phyloP scores from a whole-genome alignment of 2,797 vertebrate genomes.

The Cynopterus sphinx region DNA sequence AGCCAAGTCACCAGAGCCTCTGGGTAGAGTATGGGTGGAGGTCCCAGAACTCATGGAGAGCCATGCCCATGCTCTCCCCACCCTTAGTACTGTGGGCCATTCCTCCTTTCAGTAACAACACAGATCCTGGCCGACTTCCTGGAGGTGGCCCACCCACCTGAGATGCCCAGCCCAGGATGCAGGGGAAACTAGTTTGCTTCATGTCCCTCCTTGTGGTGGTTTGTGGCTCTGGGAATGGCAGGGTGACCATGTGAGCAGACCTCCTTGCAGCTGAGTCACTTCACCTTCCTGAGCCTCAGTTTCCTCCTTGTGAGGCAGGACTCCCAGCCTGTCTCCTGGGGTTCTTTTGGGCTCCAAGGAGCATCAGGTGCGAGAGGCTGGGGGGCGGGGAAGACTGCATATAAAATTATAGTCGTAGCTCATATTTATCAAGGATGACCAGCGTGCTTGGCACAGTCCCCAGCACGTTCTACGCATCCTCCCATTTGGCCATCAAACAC shows the following conservation, averaged over 20 bases:
- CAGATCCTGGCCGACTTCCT: neutral
- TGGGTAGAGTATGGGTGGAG: neutral
- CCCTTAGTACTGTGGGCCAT: neutral
- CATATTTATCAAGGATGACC: accelerated
- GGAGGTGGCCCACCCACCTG: neutral
- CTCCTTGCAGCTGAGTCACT: neutral
- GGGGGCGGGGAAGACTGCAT: too few relatives aligned
- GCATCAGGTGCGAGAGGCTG: neutral
- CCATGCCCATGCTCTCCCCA: neutral
- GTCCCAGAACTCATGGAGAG: neutral
- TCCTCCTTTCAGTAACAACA: neutral
- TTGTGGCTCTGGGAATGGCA: neutral
- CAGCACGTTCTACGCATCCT: neutral
- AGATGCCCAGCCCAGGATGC: neutral
- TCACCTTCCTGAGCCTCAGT: neutral
- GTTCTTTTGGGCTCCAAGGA: neutral
- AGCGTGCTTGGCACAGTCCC: neutral
- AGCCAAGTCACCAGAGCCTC: neutral
- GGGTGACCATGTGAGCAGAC: too few relatives aligned
- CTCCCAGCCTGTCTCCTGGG: neutral
- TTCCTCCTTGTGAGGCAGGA: neutral
- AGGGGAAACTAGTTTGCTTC: neutral
- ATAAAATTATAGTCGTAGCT: neutral
- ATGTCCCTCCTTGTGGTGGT: neutral
- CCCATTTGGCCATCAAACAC: neutral